Evolutionary conservation across 1,140 invertebrate genomes (phyloP), one percentile per base, ranked within the genome.

Genomic region (Drosophila miranda): DNA sequence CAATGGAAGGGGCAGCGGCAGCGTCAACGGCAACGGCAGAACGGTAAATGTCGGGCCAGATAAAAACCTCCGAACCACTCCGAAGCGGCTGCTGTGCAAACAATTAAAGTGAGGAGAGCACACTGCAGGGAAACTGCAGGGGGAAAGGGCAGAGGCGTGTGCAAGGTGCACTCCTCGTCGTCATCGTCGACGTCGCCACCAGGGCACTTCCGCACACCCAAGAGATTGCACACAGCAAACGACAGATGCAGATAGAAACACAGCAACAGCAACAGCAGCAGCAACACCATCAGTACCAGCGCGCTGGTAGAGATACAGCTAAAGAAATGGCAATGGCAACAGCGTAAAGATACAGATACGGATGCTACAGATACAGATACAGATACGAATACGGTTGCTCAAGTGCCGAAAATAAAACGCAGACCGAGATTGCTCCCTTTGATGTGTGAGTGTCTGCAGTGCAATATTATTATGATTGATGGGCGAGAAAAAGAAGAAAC

Each of bases 351-450:
- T 62, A 68, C 54, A 62, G 54, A 62, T 50, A 52, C 64, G 30
- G 45, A 45, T 26, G 5, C 23, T 50, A 52, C 64, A 30, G 45
- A 45, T 26, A 26, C 23, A 45, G 34, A 11, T 34, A 57, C 49
- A 75, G 60, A 63, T 63, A 69, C 54, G 59, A 48, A 60, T 50
- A 53, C 66, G 41, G 45, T 43, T 49, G 44, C 69, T 80, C 63
- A 77, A 82, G 79, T 83, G 70, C 71, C 71, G 75, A 83, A 83
- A 78, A 78, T 83, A 68, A 83, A 83, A 71, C 75, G 74, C 79
- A 83, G 52, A 59, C 59, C 56, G 46, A 56, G 59, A 64, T 77
- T 73, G 78, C 43, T 58, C 38, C 53, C 57, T 84, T 75, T 75
- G 62, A 84, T 60, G 60, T 83, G 55, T 56, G 49, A n/a, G 23